A percentile compares a stretch with the other conserved stretches of the same genome.
Conservation (phyloP, 2,888 invertebrate species). For the Nudaria mundana region DNA sequence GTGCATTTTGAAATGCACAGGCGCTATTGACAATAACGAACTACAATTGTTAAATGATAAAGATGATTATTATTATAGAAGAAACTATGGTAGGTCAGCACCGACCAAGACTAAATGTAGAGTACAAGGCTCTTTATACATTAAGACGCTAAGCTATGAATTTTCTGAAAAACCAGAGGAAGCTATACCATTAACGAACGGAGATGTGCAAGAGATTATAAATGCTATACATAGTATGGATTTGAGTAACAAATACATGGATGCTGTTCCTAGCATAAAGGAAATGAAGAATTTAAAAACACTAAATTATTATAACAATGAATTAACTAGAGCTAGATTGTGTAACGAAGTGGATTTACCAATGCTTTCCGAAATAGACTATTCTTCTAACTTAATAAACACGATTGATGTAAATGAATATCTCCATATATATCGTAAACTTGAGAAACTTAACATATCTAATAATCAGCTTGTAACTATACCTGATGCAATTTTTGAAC, state of each 20-base stretch:
- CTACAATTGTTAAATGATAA: not conserved
- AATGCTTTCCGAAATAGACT: constrained; percentile 41
- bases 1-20: not conserved
- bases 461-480: constrained; percentile 45
- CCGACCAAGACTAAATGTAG: not conserved
- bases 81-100: not conserved
- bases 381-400: constrained; percentile 50
- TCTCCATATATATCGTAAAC: constrained; percentile 22
- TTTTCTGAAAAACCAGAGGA: not conserved
- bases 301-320: constrained; percentile 46
- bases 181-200: not conserved
- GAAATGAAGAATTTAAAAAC: constrained; percentile 34
- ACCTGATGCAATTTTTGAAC: constrained; percentile 43
- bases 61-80: not conserved
- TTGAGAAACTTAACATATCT: constrained; percentile 47
- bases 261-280: constrained; percentile 26
- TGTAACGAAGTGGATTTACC: constrained; percentile 32
- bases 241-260: constrained; percentile 36
- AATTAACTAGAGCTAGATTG: constrained; percentile 38
- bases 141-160: not conserved
- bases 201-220: not conserved
- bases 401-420: constrained; percentile 25
- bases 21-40: not conserved
- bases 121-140: not conserved
- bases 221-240: constrained; percentile 29